These are phyloP conservation scores for Arenaria interpres DNA, from an alignment of 2,113 vertebrate species.

Conservation along the genomic window DNA sequence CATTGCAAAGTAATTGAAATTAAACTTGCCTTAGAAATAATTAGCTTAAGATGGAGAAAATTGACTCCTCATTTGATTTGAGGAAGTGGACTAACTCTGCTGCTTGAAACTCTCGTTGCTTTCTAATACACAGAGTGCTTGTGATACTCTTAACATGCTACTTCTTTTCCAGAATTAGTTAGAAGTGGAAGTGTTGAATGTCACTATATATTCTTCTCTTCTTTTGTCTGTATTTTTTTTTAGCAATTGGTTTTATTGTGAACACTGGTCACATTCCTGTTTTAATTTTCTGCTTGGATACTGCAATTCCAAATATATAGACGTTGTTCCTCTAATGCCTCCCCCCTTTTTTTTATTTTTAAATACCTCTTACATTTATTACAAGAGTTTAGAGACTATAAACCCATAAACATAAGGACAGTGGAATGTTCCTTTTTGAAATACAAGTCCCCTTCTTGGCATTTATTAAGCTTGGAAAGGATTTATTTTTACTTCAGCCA, in stretches of 20 bases:
- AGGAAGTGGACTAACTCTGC: not conserved
- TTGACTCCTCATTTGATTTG: not conserved
- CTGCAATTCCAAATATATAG: not conserved
- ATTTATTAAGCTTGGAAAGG: not conserved
- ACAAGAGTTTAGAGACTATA: not conserved
- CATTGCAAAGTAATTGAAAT: conserved; percentile 1
- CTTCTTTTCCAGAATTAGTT: not conserved
- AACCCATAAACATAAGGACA: not conserved
- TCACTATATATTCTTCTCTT: not conserved
- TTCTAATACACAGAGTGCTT: not conserved
- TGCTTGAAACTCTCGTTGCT: not conserved
- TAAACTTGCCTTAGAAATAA: conserved; percentile 5
- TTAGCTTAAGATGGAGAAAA: not conserved
- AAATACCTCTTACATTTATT: not conserved
- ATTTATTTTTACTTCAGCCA: not conserved
- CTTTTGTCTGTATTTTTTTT: not conserved
- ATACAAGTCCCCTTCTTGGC: not conserved
- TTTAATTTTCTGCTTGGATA: not conserved
- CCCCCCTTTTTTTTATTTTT: not conserved
- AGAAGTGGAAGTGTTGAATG: not conserved
- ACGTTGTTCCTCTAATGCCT: not conserved
- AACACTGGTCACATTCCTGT: not conserved
- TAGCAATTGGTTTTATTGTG: not conserved
- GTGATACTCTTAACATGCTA: not conserved
- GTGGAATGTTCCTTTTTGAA: not conserved